Base-by-base conservation (phyloP, 2,113 vertebrate genomes). In the Lipophrys pholis region DNA sequence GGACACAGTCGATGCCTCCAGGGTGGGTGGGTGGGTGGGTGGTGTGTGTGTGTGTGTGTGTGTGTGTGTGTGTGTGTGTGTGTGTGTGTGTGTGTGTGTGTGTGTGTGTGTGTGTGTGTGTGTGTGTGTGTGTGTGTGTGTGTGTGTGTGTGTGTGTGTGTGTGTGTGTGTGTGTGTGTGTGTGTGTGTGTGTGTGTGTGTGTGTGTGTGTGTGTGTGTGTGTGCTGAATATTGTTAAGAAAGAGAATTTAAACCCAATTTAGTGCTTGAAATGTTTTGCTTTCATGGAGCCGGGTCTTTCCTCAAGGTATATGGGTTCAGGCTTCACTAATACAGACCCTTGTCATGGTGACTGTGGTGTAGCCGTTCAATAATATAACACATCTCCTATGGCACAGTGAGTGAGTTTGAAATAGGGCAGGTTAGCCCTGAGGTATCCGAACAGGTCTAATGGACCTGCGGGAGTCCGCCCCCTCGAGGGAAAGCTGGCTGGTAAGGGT, bases 361-460 rank as follows among this genome's bases (percentile, higher is more conserved):
- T 48, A 58, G 76, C 11, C 14, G 9, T 9, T 8, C 64, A 65
- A 78, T 52, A 69, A 53, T 76, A 63, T 52, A 76, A 51, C 54
- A 45, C 55, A 62, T 79, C 69, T 86, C 84, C 82, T 70, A 8
- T 51, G 78, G 86, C 78, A 89, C 21, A 17, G 57, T 91, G 89
- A 90, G 90, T 91, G 90, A 91, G 84, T 91, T 89, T 93, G 88
- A 93, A 90, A 89, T 42, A 73, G 74, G 64, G 84, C 89, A 91
- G 82, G 83, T 87, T 76, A 84, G 80, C 76, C 78, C 41, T 30
- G 64, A 78, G 82, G 75, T 88, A 80, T 86, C 83, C 68, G 80
- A 89, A 89, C 69, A 73, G 63, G 69, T 87, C 87, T 90, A 92
- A 90, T 88, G 87, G 90, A 89, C 76, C 89, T 16, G 73, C 80